These are phyloP conservation scores for Bujurquina vittata DNA, from an alignment of 2,113 vertebrate genomes.

Conservation along the genomic window DNA sequence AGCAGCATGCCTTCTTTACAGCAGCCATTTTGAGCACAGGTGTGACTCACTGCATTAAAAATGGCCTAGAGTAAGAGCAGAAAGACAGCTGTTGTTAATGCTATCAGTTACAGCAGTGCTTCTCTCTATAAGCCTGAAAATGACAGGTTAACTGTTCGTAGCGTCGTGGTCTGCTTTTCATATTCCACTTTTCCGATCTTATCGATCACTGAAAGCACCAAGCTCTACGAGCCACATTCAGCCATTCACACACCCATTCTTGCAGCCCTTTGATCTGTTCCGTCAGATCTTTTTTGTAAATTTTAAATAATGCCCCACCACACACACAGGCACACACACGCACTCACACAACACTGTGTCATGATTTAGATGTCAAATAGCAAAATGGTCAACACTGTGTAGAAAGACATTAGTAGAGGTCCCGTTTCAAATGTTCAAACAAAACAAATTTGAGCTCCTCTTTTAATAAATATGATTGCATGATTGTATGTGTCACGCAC, in stretches of 20 bases:
- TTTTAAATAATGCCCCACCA: too few relatives aligned
- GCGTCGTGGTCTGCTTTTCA: neutral
- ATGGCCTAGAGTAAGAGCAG: neutral
- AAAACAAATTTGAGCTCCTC: rapidly evolving
- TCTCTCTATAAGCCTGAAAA: neutral
- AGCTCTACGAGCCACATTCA: neutral
- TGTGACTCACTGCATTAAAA: neutral
- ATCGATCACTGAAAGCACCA: neutral
- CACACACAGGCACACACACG: too few relatives aligned
- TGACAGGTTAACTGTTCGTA: neutral
- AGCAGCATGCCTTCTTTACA: neutral
- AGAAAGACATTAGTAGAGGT: neutral
- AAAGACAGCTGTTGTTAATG: neutral
- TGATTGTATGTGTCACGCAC: neutral
- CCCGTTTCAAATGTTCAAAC: neutral
- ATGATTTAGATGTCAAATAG: too few relatives aligned
- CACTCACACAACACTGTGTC: too few relatives aligned
- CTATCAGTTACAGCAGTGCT: neutral
- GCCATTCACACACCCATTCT: neutral
- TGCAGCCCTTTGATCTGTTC: neutral
- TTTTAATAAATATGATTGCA: neutral
- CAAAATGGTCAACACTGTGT: neutral
- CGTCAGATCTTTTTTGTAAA: neutral
- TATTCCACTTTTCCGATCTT: neutral
- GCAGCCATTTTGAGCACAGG: neutral